These are phyloP conservation scores for Chloebia gouldiae DNA, from an alignment of 2,113 vertebrate genomes.

Conservation along the genomic window DNA sequence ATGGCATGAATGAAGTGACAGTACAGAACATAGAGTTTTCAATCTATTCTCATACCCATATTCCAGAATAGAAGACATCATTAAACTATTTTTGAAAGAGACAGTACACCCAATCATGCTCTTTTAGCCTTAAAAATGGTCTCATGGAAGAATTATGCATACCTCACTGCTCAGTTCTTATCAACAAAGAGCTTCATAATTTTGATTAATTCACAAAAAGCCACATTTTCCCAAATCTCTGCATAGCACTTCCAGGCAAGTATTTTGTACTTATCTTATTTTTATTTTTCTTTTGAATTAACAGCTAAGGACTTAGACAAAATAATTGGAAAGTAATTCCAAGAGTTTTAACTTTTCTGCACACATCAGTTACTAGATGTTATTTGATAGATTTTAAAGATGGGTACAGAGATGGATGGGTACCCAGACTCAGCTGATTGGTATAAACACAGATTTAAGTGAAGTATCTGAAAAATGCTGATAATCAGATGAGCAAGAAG, in stretches of 20 bases:
- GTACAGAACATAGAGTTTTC: background rate
- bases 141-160: background rate
- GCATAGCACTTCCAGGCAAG: background rate
- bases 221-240: background rate
- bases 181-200: background rate
- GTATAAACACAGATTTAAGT: background rate
- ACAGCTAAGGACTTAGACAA: background rate
- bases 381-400: background rate
- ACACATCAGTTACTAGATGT: background rate
- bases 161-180: background rate
- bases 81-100: background rate
- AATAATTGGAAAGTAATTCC: background rate
- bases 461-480: background rate
- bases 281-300: background rate
- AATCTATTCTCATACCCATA: background rate
- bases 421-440: background rate
- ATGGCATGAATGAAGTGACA: constrained; percentile 32
- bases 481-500: background rate
- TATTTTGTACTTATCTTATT: background rate
- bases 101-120: background rate
- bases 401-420: background rate
- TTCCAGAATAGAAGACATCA: background rate
- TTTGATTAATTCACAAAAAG: background rate
- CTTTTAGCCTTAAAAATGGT: background rate
- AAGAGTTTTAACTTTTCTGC: background rate